A percentile compares a stretch with the other conserved stretches of the same genome.
Conservation (phyloP, 2,797 vertebrate species). For the Enteromius thamalakanensis region DNA sequence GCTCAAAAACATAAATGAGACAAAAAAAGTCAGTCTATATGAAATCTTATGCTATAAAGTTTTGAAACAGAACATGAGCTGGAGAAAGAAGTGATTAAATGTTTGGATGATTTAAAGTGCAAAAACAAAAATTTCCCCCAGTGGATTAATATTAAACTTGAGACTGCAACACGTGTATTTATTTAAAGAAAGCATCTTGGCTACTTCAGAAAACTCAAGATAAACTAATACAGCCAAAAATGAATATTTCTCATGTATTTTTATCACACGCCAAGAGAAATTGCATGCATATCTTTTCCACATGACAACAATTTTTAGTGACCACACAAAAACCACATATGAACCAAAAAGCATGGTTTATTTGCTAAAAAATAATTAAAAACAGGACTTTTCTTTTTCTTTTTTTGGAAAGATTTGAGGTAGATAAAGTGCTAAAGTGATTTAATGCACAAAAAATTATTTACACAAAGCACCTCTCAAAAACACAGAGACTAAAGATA, state of each 20-base stretch:
- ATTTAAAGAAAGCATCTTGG: neutral
- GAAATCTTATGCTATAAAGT: neutral
- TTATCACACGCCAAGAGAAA: neutral
- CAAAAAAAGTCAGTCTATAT: neutral
- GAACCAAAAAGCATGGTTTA: neutral
- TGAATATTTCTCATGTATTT: neutral
- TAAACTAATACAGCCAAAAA: neutral
- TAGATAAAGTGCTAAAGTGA: neutral
- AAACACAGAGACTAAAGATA: neutral
- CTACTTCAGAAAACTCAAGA: neutral
- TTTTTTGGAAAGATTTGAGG: neutral
- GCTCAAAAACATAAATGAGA: neutral
- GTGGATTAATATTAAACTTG: neutral
- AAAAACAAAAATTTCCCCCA: neutral
- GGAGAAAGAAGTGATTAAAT: neutral
- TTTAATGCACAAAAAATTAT: neutral
- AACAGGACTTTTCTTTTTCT: rapidly evolving
- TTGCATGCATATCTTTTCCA: neutral
- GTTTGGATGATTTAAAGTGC: neutral
- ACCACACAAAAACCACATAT: neutral
- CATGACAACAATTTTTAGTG: neutral
- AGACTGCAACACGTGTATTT: neutral
- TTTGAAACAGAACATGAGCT: neutral
- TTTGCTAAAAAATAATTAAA: neutral
- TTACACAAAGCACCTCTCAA: neutral